Base-by-base conservation (phyloP, 2,113 vertebrate genomes). In the Forbesichthys papilliferus region DNA sequence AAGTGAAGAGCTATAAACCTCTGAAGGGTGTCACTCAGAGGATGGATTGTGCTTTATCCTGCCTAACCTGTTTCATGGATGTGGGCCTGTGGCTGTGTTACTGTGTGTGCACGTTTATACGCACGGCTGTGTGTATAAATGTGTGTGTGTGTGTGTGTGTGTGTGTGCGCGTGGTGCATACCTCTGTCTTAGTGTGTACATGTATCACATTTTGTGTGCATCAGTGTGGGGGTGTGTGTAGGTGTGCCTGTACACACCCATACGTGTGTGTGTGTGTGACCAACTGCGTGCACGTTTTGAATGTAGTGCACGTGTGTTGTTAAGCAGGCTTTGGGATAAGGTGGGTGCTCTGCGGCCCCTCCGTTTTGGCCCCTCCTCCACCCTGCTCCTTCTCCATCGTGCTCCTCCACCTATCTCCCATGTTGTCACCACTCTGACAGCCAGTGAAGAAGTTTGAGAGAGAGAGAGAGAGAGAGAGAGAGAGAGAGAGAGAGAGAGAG, bases 341-440 rank as follows among this genome's bases (percentile, higher is more conserved):
- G 27, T 42, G 5, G 36, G 36, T 42, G 36, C 7, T 1, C 7
- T 42, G 36, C 36, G 7, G 36, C 36, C 36, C 36, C 36, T 8
- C 36, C 7, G 5, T 42, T 10, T 18, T 20, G 7, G 10, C 33
- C 11, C 33, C n/a, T 18, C n/a, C 18, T 16, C n/a, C n/a, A 20
- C n/a, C 8, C 56, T 66, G 63, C 71, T 80, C 73, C 62, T 54
- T 16, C 53, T 69, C 72, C 66, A 81, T 61, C 60, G 66, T 55
- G 57, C 14, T 3, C 34, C 18, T 69, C 75, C 84, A 77, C 87
- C 82, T 77, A 71, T 73, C 72, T 81, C 68, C 70, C 67, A 74
- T 69, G 65, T 82, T 86, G 85, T 89, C 86, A 84, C 77, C 64
- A 9, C 73, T 71, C 69, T 64, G 80, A 83, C 78, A 83, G 76